Evolutionary conservation across 2,113 vertebrate species (phyloP).

Genomic region (Austrofundulus limnaeus): DNA sequence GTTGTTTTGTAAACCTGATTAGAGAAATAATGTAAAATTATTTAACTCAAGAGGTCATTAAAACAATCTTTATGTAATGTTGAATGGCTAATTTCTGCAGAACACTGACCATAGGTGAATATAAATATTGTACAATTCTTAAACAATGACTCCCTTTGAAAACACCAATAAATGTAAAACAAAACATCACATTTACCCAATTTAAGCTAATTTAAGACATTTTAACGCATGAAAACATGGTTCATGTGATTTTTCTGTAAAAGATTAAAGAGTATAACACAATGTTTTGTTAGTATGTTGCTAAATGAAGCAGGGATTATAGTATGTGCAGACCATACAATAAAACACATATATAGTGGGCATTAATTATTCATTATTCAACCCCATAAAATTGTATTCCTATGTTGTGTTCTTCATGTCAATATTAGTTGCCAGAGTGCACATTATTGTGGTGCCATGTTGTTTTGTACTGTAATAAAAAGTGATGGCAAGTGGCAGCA

Average conservation of each 20-base stretch:
- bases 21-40: too few relatives aligned
- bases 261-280: not conserved
- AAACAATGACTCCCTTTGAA: too few relatives aligned
- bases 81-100: conserved; percentile 15
- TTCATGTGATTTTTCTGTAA: not conserved
- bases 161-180: too few relatives aligned
- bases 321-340: conserved; percentile 35
- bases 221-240: too few relatives aligned
- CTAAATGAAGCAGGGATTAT: conserved; percentile 29
- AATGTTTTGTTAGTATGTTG: conserved; percentile 22
- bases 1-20: too few relatives aligned
- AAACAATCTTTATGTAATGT: not conserved
- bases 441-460: conserved; percentile 20
- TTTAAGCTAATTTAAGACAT: too few relatives aligned
- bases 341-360: conserved; percentile 56
- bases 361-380: conserved; percentile 64
- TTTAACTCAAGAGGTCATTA: conserved; percentile 50
- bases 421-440: conserved; percentile 30
- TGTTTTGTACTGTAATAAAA: too few relatives aligned
- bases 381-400: conserved; percentile 44
- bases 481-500: too few relatives aligned
- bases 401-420: conserved; percentile 40
- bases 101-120: conserved; percentile 33
- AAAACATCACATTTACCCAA: too few relatives aligned
- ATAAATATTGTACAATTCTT: conserved; percentile 14